phyloP scores from a whole-genome alignment of 2,113 vertebrate genomes.

The Halcyon senegalensis region DNA sequence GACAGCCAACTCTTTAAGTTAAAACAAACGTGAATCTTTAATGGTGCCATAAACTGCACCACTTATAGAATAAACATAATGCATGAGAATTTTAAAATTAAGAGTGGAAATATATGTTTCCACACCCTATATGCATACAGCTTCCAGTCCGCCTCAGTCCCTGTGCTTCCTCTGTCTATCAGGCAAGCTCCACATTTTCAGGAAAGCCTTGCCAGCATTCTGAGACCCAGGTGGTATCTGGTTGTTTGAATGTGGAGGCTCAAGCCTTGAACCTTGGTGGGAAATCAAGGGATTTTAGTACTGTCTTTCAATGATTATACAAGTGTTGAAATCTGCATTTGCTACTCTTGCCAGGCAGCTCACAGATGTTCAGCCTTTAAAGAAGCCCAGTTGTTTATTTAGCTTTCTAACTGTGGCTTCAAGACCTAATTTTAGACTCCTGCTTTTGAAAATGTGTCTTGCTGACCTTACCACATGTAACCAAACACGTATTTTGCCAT shows the following conservation, averaged over 20 bases:
- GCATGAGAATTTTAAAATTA: not conserved
- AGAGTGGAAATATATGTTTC: not conserved
- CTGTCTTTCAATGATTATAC: not conserved
- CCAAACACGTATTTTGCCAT: conserved; percentile 6
- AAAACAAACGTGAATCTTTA: not conserved
- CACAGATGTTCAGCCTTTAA: not conserved
- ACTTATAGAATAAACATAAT: not conserved
- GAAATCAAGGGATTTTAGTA: not conserved
- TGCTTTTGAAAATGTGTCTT: conserved; percentile 7
- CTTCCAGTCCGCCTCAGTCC: not conserved
- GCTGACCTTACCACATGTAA: not conserved
- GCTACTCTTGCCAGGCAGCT: not conserved
- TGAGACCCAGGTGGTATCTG: not conserved
- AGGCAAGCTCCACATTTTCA: not conserved
- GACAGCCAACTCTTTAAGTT: not conserved
- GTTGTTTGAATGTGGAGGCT: rapidly evolving
- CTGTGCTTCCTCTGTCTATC: not conserved
- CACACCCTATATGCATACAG: not conserved
- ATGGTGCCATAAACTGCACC: not conserved
- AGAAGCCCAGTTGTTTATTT: conserved; percentile 21
- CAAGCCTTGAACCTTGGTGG: not conserved
- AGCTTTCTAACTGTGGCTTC: not conserved
- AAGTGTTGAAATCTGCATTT: not conserved
- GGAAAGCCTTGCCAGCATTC: not conserved
- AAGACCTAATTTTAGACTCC: conserved; percentile 26